Conservation (phyloP, 2,113 vertebrate species). For the Oryzias celebensis region DNA sequence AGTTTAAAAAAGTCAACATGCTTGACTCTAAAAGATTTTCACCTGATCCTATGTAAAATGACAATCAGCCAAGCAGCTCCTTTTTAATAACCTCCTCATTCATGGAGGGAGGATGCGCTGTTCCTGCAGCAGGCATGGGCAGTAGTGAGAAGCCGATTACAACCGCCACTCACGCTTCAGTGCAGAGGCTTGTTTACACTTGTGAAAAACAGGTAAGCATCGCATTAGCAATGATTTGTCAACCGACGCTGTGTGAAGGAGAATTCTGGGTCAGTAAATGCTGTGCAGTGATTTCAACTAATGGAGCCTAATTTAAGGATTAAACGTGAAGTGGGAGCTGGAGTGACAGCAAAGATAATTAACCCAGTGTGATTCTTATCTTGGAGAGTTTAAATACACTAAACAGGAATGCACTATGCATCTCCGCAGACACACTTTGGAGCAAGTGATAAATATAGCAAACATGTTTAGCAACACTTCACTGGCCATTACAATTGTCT, state of each 20-base stretch:
- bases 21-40: slow-evolving; percentile 30
- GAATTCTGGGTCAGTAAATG: slow-evolving; percentile 31
- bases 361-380: slow-evolving; percentile 43
- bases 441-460: slow-evolving; percentile 4
- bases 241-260: slow-evolving; percentile 30
- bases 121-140: slow-evolving; percentile 36
- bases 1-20: slow-evolving; percentile 7
- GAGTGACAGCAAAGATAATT: slow-evolving; percentile 50
- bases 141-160: slow-evolving; percentile 34
- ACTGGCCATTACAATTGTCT: not conserved
- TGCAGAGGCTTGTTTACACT: slow-evolving; percentile 47
- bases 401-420: slow-evolving; percentile 27
- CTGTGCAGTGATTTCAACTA: slow-evolving; percentile 46
- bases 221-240: slow-evolving; percentile 55
- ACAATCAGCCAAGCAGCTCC: slow-evolving; percentile 40
- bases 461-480: slow-evolving; percentile 8
- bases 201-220: slow-evolving; percentile 37
- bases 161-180: slow-evolving; percentile 42
- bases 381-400: slow-evolving; percentile 29
- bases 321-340: slow-evolving; percentile 45
- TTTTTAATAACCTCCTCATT: slow-evolving; percentile 34
- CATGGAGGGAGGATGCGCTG: slow-evolving; percentile 21
- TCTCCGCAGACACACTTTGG: slow-evolving; percentile 18
- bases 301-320: slow-evolving; percentile 56
- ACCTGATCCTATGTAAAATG: slow-evolving; percentile 22